Evolutionary conservation across 2,888 invertebrate genomes (phyloP), one percentile per base, ranked within the genome.

Genomic region (Beris chalybata): DNA sequence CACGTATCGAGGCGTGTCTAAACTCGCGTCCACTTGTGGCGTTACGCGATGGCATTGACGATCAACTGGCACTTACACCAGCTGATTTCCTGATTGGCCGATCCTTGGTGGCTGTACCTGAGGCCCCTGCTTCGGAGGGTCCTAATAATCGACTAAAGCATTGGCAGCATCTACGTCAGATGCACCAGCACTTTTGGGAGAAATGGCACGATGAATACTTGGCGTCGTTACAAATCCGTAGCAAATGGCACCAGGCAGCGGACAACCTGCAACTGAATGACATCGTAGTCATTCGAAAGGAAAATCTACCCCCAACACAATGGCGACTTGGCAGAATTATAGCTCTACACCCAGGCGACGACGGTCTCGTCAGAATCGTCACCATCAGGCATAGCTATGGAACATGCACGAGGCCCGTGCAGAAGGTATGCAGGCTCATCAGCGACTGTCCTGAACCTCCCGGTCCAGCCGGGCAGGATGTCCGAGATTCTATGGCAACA

Each of bases 201-300:
- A 63, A 63, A 32, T 69, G 69, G 66, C 64, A 50, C 22, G 56
- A 67, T 7, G 61, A 67, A 5, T 64, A 69, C 45, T 29, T 67
- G 30, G 30, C 44, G 0, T 65, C 53, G 1, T 48, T 69, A 11
- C 67, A 69, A 22, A 53, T 48, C 2, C 30, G 69, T 4, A 38
- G 45, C 13, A 65, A 68, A 12, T 65, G 68, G 65, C 31, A 58
- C 15, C 50, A 53, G 53, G 45, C 66, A 45, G 52, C 58, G n/a
- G 44, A 45, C 6, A 66, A 66, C 45, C 2, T 66, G 0, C 44
- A 53, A 45, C 29, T 70, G n/a, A 70, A 70, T 38, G 65, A 69
- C 30, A 15, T 75, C 22, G 75, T 75, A 13, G 59, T 75, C 13
- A 43, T 75, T 9, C 72, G 70, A 30, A 71, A 75, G n/a, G 71